These are phyloP conservation scores for Colletes gigas DNA, from an alignment of 1,140 invertebrate genomes.

Conservation along the genomic window DNA sequence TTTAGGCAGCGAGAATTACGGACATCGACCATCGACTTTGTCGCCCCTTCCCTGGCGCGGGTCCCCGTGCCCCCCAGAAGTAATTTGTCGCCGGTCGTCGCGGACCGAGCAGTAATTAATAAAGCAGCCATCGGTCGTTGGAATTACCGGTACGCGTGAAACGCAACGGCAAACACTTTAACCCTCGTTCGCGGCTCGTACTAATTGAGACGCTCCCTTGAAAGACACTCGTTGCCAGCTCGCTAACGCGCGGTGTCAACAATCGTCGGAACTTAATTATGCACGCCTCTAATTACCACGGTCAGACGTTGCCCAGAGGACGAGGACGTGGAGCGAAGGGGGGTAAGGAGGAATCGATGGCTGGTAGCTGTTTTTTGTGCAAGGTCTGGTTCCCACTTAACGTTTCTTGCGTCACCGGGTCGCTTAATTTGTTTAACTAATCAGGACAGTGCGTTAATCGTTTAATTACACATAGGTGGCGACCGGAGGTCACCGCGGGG, in stretches of 20 bases:
- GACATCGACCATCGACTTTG: slow-evolving; percentile 26
- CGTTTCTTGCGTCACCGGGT: slow-evolving; percentile 27
- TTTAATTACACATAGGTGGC: slow-evolving; percentile 67
- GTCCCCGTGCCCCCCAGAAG: not conserved
- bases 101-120: slow-evolving; percentile 57
- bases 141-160: slow-evolving; percentile 68
- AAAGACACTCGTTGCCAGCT: slow-evolving; percentile 70
- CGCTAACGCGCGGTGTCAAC: slow-evolving; percentile 75
- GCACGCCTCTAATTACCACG: slow-evolving; percentile 75
- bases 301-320: slow-evolving; percentile 37
- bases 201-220: slow-evolving; percentile 76
- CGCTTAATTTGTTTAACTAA: slow-evolving; percentile 73
- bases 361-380: slow-evolving; percentile 10
- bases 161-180: slow-evolving; percentile 66
- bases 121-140: slow-evolving; percentile 49
- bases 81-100: slow-evolving; percentile 40
- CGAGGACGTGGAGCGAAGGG: not conserved
- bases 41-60: not conserved
- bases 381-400: slow-evolving; percentile 10
- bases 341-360: not conserved
- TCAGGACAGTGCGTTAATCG: slow-evolving; percentile 66
- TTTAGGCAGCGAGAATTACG: slow-evolving; percentile 51
- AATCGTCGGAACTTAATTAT: slow-evolving; percentile 73
- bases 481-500: slow-evolving; percentile 12
- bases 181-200: slow-evolving; percentile 59